These are phyloP conservation scores for Candoia aspera DNA, from an alignment of 2,113 vertebrate species.

Conservation along the genomic window DNA sequence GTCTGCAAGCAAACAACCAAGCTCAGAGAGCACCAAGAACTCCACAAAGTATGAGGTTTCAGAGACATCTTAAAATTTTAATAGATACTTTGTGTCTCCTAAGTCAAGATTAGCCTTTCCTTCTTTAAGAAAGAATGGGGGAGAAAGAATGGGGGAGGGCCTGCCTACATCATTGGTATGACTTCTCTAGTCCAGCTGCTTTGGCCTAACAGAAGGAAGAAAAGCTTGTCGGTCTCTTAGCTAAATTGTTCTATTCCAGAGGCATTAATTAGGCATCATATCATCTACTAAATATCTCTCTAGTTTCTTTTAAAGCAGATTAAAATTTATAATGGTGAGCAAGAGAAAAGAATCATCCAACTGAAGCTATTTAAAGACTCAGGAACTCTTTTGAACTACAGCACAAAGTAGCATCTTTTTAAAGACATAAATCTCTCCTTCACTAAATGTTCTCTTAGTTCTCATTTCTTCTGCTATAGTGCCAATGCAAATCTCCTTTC, in stretches of 20 bases:
- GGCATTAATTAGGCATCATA: not conserved
- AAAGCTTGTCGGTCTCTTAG: not conserved
- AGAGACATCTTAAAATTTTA: not conserved
- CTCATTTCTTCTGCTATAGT: slow-evolving; percentile 27
- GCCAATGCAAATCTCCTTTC: slow-evolving; percentile 4
- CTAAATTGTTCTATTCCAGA: not conserved
- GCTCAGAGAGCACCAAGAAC: not conserved
- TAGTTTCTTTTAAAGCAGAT: not conserved
- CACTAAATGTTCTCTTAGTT: slow-evolving; percentile 34
- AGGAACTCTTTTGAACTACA: slow-evolving; percentile 21
- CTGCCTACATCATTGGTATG: not conserved
- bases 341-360: slow-evolving; percentile 2
- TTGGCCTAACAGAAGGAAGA: not conserved
- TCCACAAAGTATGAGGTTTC: not conserved
- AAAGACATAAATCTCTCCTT: slow-evolving; percentile 1
- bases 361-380: slow-evolving; percentile 12
- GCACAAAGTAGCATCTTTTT: not conserved
- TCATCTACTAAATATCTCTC: not conserved
- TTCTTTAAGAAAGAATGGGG: not conserved
- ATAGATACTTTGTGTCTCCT: not conserved
- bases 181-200: not conserved
- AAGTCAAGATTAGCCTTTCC: not conserved
- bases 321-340: slow-evolving; percentile 16
- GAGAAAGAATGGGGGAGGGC: not conserved
- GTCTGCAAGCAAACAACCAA: not conserved